Evolutionary conservation across 2,888 invertebrate species (phyloP).

Genomic region (Cyrtodaria siliqua): DNA sequence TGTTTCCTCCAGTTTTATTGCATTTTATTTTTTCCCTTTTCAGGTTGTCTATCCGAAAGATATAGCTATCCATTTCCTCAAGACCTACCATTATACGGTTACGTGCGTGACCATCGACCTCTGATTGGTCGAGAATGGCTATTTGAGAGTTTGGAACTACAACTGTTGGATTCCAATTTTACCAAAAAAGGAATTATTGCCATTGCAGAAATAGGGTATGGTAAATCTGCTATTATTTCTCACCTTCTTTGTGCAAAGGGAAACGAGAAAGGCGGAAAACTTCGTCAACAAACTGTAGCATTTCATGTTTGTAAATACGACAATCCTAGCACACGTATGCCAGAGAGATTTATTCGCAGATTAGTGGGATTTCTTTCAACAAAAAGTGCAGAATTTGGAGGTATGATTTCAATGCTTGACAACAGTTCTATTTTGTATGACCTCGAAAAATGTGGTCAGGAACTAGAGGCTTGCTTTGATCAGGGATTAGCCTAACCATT

Average conservation of each 20-base stretch:
- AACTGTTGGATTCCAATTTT: neutral
- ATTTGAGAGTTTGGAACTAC: neutral
- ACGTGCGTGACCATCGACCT: neutral
- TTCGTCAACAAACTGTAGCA: constrained; percentile 8
- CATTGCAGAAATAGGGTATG: constrained; percentile 31
- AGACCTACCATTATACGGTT: neutral
- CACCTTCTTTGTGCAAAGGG: constrained; percentile 29
- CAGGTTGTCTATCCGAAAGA: neutral
- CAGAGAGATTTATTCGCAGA: constrained; percentile 20
- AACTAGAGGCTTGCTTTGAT: constrained; percentile 37
- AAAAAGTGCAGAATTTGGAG: constrained; percentile 34
- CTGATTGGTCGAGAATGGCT: neutral
- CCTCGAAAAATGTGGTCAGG: constrained; percentile 6
- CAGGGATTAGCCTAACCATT: constrained; percentile 23
- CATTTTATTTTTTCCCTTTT: too few relatives aligned
- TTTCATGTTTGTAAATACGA: constrained; percentile 37
- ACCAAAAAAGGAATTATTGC: constrained; percentile 19
- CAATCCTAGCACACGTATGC: constrained; percentile 12
- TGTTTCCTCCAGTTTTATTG: too few relatives aligned
- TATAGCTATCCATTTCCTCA: neutral
- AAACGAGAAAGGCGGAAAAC: neutral
- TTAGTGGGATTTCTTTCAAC: constrained; percentile 34
- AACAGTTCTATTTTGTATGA: constrained; percentile 15
- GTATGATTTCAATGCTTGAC: constrained; percentile 15
- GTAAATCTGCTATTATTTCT: constrained; percentile 30